Evolutionary conservation across 2,888 invertebrate genomes (phyloP), one percentile per base, ranked within the genome.

Genomic region (Tigriopus californicus): DNA sequence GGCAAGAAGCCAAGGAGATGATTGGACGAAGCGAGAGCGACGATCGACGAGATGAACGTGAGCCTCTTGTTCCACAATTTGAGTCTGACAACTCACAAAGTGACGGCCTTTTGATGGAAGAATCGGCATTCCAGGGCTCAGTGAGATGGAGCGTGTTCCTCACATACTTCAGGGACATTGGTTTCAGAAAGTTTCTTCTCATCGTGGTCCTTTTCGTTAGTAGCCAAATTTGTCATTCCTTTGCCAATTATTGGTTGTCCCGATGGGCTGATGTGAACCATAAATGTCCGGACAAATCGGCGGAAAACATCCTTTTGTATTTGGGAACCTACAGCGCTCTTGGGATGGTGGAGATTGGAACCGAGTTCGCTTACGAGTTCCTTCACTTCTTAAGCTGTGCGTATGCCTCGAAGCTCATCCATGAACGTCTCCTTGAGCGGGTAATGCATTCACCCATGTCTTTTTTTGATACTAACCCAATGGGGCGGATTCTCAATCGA

Each of bases 401-500:
- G 10, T 42, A 56, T 6, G 57, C 61, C 2, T 58, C 57, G 5
- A 18, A 22, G 13, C n/a, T 41, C 15, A 46, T 61, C 33, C 61
- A 61, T 49, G 5, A 41, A 12, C 10, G 15, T 20, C 20, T 61
- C 5, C 57, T 61, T 41, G 8, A n/a, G 1, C 48, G 48, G 13
- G 48, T 61, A 8, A 55, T 57, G 47, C 56, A 42, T 18, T 56
- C 61, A 10, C 63, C 64, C 24, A 62, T 62, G 55, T 48, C 51
- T n/a, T 73, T 73, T 64, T 73, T 73, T 62, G 72, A 73, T 63
- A 66, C 66, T 8, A 71, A 70, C 13, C 72, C 72, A 3, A 65
- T 67, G 40, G 73, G 73, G 8, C 63, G 72, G 58, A 69, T 73
- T 49, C 63, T 73, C 52, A 73, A 71, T 61, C 63, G 73, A 52